These are phyloP conservation scores for Hippocampus zosterae DNA, from an alignment of 2,113 vertebrate genomes.

Conservation along the genomic window DNA sequence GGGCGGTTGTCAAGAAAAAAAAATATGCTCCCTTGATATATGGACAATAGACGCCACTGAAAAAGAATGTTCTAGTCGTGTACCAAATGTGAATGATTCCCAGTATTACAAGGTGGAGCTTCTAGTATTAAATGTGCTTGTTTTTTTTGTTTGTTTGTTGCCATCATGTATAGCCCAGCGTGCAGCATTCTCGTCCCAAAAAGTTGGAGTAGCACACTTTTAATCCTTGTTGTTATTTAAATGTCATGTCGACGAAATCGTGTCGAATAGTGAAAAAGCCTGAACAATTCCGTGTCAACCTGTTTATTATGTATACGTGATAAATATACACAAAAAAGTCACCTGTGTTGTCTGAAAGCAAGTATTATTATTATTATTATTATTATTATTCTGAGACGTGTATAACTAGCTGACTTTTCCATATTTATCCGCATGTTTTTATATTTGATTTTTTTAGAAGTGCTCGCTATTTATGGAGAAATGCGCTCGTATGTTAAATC, in stretches of 20 bases:
- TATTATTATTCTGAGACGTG: slow-evolving; percentile 74
- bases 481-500: slow-evolving; percentile 99
- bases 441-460: slow-evolving; percentile 74
- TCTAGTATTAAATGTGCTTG: slow-evolving; percentile 98
- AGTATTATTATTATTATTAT: slow-evolving; percentile 69
- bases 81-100: slow-evolving; percentile 99
- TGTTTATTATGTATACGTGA: slow-evolving; percentile 96
- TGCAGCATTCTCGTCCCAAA: slow-evolving; percentile 93
- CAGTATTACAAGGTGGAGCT: slow-evolving; percentile 99
- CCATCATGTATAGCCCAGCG: slow-evolving; percentile 78
- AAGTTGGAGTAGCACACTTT: slow-evolving; percentile 98
- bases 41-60: slow-evolving; percentile 92
- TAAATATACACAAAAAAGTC: slow-evolving; percentile 91
- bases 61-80: slow-evolving; percentile 99
- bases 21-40: slow-evolving; percentile 93
- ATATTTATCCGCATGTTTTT: slow-evolving; percentile 99
- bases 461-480: slow-evolving; percentile 99
- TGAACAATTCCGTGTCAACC: slow-evolving; percentile 97
- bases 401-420: slow-evolving; percentile 96
- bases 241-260: slow-evolving; percentile 99
- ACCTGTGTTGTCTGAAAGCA: slow-evolving; percentile 95
- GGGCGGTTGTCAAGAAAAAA: slow-evolving; percentile 70
- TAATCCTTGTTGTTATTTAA: slow-evolving; percentile 95
- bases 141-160: no score
- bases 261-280: slow-evolving; percentile 85